Evolutionary conservation across 1,140 invertebrate species (phyloP).

Genomic region (Drosophila pandora): DNA sequence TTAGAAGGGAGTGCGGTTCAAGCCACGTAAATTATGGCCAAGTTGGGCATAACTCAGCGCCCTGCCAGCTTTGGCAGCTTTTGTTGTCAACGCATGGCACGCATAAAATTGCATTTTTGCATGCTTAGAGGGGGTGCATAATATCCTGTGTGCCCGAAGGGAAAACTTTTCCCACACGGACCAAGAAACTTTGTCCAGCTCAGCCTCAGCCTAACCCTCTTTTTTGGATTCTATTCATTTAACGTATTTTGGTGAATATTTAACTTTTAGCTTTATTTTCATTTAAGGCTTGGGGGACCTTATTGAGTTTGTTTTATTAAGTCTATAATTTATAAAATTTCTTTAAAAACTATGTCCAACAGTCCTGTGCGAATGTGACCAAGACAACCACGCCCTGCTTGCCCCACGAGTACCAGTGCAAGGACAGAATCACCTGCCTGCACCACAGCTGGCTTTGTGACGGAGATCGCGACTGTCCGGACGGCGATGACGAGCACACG

Average conservation of each 20-base stretch:
- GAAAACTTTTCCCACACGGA: conserved; percentile 48
- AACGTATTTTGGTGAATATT: not conserved
- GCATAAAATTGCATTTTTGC: conserved; percentile 79
- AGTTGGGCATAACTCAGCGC: conserved; percentile 74
- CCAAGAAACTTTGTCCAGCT: conserved; percentile 23
- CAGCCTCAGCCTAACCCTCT: not conserved
- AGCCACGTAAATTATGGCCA: conserved; percentile 75
- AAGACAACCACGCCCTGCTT: conserved; percentile 86
- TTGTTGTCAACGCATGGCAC: conserved; percentile 80
- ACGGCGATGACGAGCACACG: conserved; percentile 91
- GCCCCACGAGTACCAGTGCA: conserved; percentile 92
- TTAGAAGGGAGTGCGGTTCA: conserved; percentile 6
- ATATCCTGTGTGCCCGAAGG: conserved; percentile 48
- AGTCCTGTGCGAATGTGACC: conserved; percentile 86
- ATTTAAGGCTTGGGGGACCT: not conserved
- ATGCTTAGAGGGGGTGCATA: conserved; percentile 42
- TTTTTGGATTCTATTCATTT: conserved; percentile 14
- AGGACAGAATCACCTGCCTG: conserved; percentile 93
- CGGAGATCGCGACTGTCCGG: conserved; percentile 92
- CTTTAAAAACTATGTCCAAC: not conserved
- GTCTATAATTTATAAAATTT: not conserved
- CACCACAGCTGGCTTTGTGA: conserved; percentile 94
- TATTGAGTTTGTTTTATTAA: not conserved
- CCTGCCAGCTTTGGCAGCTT: conserved; percentile 75
- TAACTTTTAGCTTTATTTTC: conserved; percentile 3